Conservation (phyloP, 2,888 invertebrate species). For the Lamellibrachia columna region DNA sequence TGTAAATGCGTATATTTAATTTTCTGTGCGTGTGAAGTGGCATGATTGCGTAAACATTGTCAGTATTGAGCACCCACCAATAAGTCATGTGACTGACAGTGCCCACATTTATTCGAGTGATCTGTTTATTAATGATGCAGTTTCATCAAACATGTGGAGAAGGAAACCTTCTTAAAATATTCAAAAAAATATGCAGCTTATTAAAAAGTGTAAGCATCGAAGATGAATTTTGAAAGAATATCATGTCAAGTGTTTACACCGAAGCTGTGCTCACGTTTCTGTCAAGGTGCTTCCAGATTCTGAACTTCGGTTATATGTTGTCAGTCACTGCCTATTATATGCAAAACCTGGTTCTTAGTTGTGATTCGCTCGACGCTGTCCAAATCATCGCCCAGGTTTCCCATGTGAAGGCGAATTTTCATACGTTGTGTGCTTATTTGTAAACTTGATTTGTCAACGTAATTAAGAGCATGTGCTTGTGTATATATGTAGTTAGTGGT, state of each 20-base stretch:
- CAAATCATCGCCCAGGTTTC: background rate
- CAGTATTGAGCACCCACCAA: background rate
- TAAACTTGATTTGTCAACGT: background rate
- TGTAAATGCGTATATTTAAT: background rate
- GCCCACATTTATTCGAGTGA: background rate
- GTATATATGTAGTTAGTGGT: background rate
- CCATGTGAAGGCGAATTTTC: background rate
- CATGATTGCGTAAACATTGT: background rate
- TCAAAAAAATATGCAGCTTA: background rate
- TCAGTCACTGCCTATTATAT: no score
- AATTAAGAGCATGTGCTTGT: background rate
- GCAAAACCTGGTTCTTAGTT: no score
- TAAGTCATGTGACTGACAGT: background rate
- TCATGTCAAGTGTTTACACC: background rate
- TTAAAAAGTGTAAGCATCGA: background rate
- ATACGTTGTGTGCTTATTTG: background rate
- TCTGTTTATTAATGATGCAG: background rate
- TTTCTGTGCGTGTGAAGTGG: background rate
- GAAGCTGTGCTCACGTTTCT: background rate
- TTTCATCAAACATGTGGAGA: no score
- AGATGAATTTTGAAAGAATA: background rate
- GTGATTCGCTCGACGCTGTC: background rate
- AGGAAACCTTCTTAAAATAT: background rate
- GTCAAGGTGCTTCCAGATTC: background rate
- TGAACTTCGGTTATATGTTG: background rate